phyloP scores from a whole-genome alignment of 2,888 invertebrate species.

The Macrosoma leucophasiata region DNA sequence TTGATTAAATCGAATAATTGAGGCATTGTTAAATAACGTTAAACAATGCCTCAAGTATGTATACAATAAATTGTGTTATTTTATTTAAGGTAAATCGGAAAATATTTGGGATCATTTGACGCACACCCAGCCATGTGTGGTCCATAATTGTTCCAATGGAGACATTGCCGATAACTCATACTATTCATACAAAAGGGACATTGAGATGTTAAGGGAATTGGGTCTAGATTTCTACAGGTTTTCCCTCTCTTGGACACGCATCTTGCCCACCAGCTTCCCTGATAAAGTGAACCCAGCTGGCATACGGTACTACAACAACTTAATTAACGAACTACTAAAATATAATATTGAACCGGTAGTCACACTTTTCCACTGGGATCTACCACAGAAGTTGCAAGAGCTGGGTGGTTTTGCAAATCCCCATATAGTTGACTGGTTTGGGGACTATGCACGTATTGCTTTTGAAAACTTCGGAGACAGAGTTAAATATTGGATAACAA shows the following conservation, averaged over 20 bases:
- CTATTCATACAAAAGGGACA: constrained; percentile 69
- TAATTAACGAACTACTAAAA: constrained; percentile 67
- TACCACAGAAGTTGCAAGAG: constrained; percentile 37
- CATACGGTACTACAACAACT: constrained; percentile 30
- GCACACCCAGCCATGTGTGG: constrained; percentile 51
- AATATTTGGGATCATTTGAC: constrained; percentile 77
- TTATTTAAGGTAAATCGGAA: constrained; percentile 54
- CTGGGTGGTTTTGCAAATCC: constrained; percentile 64
- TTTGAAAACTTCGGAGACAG: constrained; percentile 54
- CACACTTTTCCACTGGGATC: constrained; percentile 61
- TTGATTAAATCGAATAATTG: too few species aligned
- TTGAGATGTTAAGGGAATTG: constrained; percentile 45
- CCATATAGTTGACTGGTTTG: constrained; percentile 49
- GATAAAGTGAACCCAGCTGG: constrained; percentile 61
- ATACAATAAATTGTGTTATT: too few species aligned
- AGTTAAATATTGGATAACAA: constrained; percentile 71
- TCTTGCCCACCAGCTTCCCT: constrained; percentile 70
- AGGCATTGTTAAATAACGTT: too few species aligned
- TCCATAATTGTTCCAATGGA: constrained; percentile 65
- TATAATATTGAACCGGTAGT: constrained; percentile 74
- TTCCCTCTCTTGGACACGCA: constrained; percentile 76
- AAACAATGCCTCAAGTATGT: too few species aligned
- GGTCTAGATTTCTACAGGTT: constrained; percentile 63
- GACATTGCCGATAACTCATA: constrained; percentile 74
- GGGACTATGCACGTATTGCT: constrained; percentile 47